These are phyloP conservation scores for Drosophila subsilvestris DNA, from an alignment of 2,888 invertebrate genomes.

Conservation along the genomic window DNA sequence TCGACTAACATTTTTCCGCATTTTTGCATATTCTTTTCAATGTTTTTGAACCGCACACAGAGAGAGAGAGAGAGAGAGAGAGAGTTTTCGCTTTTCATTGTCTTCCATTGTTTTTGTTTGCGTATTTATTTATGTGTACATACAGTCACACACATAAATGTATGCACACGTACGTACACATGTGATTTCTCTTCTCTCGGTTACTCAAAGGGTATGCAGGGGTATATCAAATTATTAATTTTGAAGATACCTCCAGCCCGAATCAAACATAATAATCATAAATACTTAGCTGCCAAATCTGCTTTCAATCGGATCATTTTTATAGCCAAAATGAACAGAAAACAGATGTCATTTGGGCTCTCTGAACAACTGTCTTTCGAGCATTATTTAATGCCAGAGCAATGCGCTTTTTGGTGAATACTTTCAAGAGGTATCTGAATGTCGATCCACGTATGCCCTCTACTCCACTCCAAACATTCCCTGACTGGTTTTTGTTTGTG, in stretches of 20 bases:
- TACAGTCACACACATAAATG: constrained; percentile 1
- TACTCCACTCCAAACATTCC: background rate
- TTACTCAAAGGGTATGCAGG: background rate
- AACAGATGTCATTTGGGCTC: background rate
- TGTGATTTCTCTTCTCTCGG: background rate
- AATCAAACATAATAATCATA: no score
- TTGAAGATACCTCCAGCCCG: no score
- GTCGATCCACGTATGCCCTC: background rate
- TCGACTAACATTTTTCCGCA: constrained; percentile 49
- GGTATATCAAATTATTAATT: background rate
- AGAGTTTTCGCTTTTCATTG: constrained; percentile 51
- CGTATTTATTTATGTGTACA: constrained; percentile 61
- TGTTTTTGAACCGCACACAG: constrained; percentile 54
- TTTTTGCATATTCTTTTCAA: constrained; percentile 73
- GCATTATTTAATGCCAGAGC: no score
- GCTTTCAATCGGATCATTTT: background rate
- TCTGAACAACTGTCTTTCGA: background rate
- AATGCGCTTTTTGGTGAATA: no score
- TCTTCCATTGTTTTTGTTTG: constrained; percentile 50
- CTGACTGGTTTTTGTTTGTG: constrained; percentile 48
- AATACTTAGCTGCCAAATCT: no score
- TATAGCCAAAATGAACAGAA: background rate
- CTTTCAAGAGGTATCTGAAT: background rate
- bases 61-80: constrained; percentile 12
- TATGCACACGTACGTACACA: constrained; percentile 1